A percentile compares a stretch with the other conserved stretches of the same genome.
Evolutionary conservation across 2,888 invertebrate genomes (phyloP).

Genomic region (Aelia acuminata): DNA sequence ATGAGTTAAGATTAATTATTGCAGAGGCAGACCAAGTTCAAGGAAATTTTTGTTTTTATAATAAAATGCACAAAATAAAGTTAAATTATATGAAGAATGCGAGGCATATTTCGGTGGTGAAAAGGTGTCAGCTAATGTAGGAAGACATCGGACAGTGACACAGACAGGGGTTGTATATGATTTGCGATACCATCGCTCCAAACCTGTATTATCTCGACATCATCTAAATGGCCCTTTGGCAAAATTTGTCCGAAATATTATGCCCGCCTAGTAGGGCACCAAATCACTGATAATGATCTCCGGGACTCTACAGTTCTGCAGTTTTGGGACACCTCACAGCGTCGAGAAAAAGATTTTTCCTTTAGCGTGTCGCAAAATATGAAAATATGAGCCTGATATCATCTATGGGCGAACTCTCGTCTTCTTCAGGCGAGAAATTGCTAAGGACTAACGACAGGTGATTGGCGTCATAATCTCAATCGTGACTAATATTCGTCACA

Average conservation of each 20-base stretch:
- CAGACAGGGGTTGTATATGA: conserved; percentile 8
- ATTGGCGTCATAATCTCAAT: background rate
- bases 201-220: background rate
- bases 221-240: background rate
- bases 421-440: background rate
- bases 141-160: background rate
- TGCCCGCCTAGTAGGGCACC: background rate
- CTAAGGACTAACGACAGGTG: background rate
- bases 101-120: background rate
- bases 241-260: conserved; percentile 8
- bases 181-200: background rate
- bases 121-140: background rate
- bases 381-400: background rate
- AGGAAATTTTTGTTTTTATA: no score
- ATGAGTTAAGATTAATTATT: no score
- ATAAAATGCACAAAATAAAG: no score
- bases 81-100: no score
- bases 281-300: conserved; percentile 20
- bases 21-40: no score
- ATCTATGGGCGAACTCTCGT: background rate
- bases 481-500: background rate
- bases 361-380: background rate
- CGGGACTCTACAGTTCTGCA: background rate
- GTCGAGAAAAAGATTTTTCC: background rate
- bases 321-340: background rate